Base-by-base conservation (phyloP, 2,888 invertebrate species). In the Acanthosoma haemorrhoidale region DNA sequence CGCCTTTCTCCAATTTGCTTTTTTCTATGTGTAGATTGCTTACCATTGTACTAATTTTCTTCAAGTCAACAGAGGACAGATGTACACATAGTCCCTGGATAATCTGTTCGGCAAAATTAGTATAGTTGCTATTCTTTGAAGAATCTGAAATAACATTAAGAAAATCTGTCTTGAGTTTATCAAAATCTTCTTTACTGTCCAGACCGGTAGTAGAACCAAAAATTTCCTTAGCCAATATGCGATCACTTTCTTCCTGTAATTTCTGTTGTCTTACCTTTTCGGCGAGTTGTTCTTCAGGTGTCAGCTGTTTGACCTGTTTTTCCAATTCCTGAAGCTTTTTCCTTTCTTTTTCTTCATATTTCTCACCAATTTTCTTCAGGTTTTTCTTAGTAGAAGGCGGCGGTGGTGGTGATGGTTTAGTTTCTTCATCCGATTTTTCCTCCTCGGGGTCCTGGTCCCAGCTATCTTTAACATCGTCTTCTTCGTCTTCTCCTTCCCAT, bases 401-500 rank as follows among this genome's bases (percentile, higher is more conserved):
- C 66, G 78, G 79, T 1, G 80, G 78, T 75, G 85, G 84, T 73
- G 86, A 86, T 77, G 84, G 85, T 77, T 88, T 88, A 75, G 89
- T 88, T 76, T 88, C 87, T 78, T 88, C 89, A 78, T 89, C 89
- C 29, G 66, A 43, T 77, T 90, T 89, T 77, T 92, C 92, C 78
- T 87, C 88, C 75, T 92, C 90, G 51, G 91, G 92, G 82, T 94
- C 94, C 36, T 73, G 72, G 80, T 96, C 95, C 96, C 96, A 96
- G 80, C 90, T 93, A 78, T 95, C 95, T 94, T 95, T 91, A 76
- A 92, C 90, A 76, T 87, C 88, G 68, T 92, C 92, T 70, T 92
- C 92, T 78, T 91, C 92, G 80, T 92, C 92, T 79, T 92, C 92
- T 77, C 92, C 92, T 80, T 90, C 91, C 92, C 92, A 92, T 16